Evolutionary conservation across 2,113 vertebrate genomes (phyloP), one percentile per base, ranked within the genome.

Genomic region (Oxyruncus cristatus): DNA sequence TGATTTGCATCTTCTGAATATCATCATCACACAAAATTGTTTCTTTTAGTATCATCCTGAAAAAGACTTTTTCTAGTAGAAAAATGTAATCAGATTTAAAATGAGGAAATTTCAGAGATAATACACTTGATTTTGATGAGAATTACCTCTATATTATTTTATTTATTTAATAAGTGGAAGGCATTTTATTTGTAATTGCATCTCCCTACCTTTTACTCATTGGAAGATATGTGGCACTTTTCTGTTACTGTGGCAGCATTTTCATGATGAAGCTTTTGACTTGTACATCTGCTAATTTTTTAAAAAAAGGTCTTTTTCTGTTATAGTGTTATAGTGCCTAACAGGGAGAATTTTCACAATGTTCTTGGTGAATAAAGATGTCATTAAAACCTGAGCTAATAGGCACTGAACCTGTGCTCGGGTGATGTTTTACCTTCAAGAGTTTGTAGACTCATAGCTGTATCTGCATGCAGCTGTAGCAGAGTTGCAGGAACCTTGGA

Each of bases 401-500:
- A 82, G 78, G 44, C 66, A 56, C 53, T 72, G 61, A 82, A 85
- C 23, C 52, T 94, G 56, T 35, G 68, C 50, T 80, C 49, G 58
- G 62, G 17, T 89, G 87, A 80, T 81, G 50, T 81, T 72, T 92
- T 92, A 91, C 67, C 89, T 96, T 96, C 67, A 84, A 73, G 80
- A 81, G 59, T 80, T 96, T 46, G 59, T 68, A 22, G 5, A 89
- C 55, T 70, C 46, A 66, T 41, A 77, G 32, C 13, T 73, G 15
- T 52, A 79, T 53, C 79, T 88, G 42, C 41, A 59, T 42, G 42
- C n/a, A 87, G 33, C 32, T 78, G 50, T 41, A 82, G 53, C 22
- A 83, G 53, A 88, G 27, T 66, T 0, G 0, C 33, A 68, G 79
- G 52, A 92, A 55, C 16, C 2, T 19, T 58, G n/a, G 17, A 49